Evolutionary conservation across 2,888 invertebrate genomes (phyloP), one percentile per base, ranked within the genome.

Genomic region (Heliconius erato): DNA sequence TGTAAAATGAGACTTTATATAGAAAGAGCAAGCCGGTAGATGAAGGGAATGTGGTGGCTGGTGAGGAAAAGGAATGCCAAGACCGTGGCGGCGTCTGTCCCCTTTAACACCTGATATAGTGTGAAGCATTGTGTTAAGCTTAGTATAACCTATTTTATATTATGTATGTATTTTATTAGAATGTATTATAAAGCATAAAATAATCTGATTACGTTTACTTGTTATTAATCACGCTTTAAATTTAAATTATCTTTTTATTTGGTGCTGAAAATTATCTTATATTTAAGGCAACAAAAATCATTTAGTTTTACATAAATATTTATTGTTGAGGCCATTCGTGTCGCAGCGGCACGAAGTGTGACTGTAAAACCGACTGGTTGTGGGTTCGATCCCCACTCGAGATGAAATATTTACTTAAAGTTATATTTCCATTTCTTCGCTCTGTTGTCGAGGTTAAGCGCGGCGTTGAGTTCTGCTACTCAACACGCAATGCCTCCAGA

Each of bases 81-180:
- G 71, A 72, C 40, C n/a, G 71, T 40, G 40, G n/a, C 14, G 40
- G n/a, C 71, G n/a, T 40, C 40, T 23, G 40, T 71, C 40, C 71
- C 40, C 71, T 71, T 71, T 71, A 71, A 40, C 71, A 72, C 71
- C 71, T 72, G 44, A 44, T 44, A 26, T n/a, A 26, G 16, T 26
- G 71, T 44, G 71, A 72, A 44, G 14, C 16, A 40, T 26, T 9
- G 11, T 2, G 11, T 40, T 11, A 11, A 40, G 40, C 28, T 28
- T 11, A 40, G 11, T 40, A 35, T 9, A 40, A 11, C 11, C 11
- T 11, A 40, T 40, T 40, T 9, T 40, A 40, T 40, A 40, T 40
- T 11, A 11, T 40, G 40, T 40, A 40, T 11, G 11, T 40, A 11
- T 40, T 40, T 40, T 40, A 40, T 40, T 40, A 40, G 11, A 40